phyloP scores from a whole-genome alignment of 2,797 vertebrate species.

The Acestrorhynchus altus region DNA sequence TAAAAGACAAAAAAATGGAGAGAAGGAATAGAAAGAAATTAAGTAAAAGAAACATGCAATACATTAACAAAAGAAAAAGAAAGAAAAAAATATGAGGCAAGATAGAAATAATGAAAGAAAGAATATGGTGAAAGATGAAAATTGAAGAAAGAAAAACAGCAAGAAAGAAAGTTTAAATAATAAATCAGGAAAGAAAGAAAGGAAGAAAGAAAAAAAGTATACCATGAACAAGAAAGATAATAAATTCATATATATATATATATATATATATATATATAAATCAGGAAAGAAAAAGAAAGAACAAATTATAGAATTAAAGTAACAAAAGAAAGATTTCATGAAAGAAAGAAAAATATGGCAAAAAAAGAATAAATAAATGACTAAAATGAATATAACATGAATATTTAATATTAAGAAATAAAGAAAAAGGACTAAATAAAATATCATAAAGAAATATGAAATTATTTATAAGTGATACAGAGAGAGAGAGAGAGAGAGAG shows the following conservation, averaged over 20 bases:
- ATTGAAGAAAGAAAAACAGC: background rate
- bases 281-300: constrained; percentile 22
- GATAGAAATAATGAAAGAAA: background rate
- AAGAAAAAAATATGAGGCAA: background rate
- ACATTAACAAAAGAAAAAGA: constrained; percentile 18
- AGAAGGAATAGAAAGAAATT: constrained; percentile 7
- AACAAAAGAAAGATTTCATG: constrained; percentile 42
- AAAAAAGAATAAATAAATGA: background rate
- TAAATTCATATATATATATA: no score
- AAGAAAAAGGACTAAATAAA: background rate
- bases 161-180: no score
- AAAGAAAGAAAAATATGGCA: no score
- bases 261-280: no score
- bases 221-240: background rate
- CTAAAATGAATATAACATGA: constrained; percentile 9
- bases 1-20: constrained; percentile 50
- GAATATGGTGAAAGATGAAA: no score
- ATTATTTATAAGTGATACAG: no score
- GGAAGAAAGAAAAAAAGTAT: background rate
- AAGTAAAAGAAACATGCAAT: background rate
- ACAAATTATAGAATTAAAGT: constrained; percentile 37
- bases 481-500: constrained; percentile 37
- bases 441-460: constrained; percentile 51
- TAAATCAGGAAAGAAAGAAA: no score
- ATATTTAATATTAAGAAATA: background rate